Conservation (phyloP, 2,797 vertebrate genomes). For the Melanitta fusca region DNA sequence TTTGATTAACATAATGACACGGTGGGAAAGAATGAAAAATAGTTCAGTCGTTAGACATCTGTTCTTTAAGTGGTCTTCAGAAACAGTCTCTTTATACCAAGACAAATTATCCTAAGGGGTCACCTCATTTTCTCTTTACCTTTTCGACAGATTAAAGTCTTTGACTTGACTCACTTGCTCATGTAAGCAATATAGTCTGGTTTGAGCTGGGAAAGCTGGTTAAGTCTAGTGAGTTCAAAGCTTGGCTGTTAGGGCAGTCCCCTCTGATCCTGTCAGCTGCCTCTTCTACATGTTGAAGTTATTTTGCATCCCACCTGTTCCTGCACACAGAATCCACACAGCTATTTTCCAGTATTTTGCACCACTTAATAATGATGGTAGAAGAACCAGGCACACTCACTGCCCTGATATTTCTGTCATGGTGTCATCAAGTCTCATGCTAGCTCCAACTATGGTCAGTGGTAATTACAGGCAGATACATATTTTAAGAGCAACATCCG, state of each 20-base stretch:
- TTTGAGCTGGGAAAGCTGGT: not conserved
- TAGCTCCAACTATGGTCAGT: rapidly evolving
- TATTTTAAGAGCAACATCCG: not conserved
- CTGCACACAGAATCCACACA: not conserved
- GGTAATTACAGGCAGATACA: rapidly evolving
- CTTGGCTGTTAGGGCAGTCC: not conserved
- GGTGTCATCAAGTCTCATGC: rapidly evolving
- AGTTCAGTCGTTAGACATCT: not conserved
- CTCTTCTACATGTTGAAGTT: not conserved
- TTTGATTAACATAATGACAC: not conserved
- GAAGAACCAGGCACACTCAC: not conserved
- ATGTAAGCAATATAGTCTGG: not conserved
- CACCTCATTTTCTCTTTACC: not conserved
- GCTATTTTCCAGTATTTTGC: not conserved
- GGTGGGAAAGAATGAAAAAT: not conserved
- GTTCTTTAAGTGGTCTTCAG: not conserved
- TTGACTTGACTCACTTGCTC: not conserved
- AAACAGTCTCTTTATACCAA: not conserved
- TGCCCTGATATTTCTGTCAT: not conserved
- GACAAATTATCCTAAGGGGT: not conserved
- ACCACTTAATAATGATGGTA: not conserved
- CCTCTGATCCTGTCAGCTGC: not conserved
- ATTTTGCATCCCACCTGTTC: not conserved
- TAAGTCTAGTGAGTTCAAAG: not conserved
- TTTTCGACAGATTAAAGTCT: not conserved